Evolutionary conservation across 2,888 invertebrate genomes (phyloP).

Genomic region (Drosophila monieri): DNA sequence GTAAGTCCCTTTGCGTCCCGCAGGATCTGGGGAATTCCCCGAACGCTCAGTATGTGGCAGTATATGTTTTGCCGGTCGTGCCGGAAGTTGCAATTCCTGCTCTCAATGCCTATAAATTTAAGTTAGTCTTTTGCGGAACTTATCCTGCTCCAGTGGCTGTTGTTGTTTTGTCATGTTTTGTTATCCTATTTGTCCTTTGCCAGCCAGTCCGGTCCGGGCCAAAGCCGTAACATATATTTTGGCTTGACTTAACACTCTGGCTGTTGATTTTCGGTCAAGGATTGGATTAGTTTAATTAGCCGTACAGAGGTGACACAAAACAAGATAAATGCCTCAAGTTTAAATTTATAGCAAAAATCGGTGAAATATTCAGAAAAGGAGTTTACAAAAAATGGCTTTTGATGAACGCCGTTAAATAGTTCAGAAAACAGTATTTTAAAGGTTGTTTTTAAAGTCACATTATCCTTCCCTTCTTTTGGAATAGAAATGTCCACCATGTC

Average conservation of each 20-base stretch:
- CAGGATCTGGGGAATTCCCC: conserved; percentile 29
- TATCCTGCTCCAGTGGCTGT: conserved; percentile 26
- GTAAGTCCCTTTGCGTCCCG: conserved; percentile 17
- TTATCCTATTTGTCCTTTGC: conserved; percentile 47
- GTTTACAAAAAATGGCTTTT: not conserved
- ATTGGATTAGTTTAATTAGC: conserved; percentile 53
- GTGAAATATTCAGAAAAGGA: not conserved
- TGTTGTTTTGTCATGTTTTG: conserved; percentile 40
- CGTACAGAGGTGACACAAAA: conserved; percentile 30
- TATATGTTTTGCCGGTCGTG: conserved; percentile 51
- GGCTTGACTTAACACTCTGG: conserved; percentile 27
- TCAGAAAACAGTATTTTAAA: no score
- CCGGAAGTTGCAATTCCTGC: conserved; percentile 72
- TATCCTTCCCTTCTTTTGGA: not conserved
- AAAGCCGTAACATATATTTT: conserved; percentile 26
- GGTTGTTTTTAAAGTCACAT: no score
- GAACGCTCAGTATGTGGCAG: conserved; percentile 15
- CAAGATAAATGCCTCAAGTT: conserved; percentile 29
- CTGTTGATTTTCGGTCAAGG: conserved; percentile 22
- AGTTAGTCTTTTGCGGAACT: conserved; percentile 62
- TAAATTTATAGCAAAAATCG: not conserved
- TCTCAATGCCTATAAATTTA: conserved; percentile 75
- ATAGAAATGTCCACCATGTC: conserved; percentile 21
- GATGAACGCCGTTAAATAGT: no score
- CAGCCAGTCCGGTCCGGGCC: conserved; percentile 23